Percentiles rank a stretch among this genome's conserved stretches.
phyloP scores from a whole-genome alignment of 2,888 invertebrate species.

The Hololepta plana region DNA sequence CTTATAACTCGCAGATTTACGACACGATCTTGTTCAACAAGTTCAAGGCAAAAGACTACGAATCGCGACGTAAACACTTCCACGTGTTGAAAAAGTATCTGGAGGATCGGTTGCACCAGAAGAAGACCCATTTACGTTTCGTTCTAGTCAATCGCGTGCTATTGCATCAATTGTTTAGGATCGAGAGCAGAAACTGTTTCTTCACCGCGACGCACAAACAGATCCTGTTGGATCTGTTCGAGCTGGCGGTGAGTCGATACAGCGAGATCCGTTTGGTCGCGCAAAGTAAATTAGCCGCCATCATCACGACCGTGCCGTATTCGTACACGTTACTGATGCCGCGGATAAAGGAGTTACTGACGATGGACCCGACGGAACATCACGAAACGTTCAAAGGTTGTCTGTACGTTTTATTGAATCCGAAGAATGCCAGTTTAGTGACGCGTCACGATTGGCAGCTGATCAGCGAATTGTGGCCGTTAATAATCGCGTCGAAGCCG shows the following conservation, averaged over 20 bases:
- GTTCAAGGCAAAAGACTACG: constrained; percentile 36
- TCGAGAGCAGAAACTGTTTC: constrained; percentile 25
- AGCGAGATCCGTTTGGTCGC: constrained; percentile 48
- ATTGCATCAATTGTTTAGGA: constrained; percentile 43
- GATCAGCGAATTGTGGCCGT: constrained; percentile 56
- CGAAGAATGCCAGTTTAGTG: constrained; percentile 42
- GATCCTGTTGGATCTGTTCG: constrained; percentile 41
- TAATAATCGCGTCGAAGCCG: constrained; percentile 54
- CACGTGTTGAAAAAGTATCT: constrained; percentile 40
- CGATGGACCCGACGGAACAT: constrained; percentile 36
- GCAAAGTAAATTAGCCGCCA: constrained; percentile 44
- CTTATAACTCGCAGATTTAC: constrained; percentile 41
- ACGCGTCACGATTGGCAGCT: constrained; percentile 62
- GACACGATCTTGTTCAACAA: constrained; percentile 38
- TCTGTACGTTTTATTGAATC: constrained; percentile 55
- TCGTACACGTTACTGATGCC: constrained; percentile 51
- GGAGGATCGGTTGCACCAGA: constrained; percentile 43
- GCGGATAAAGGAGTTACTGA: constrained; percentile 38
- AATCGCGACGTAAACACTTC: constrained; percentile 43
- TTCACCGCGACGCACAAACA: constrained; percentile 41
- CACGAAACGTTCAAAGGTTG: constrained; percentile 65
- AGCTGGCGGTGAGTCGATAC: constrained; percentile 46
- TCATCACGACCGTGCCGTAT: constrained; percentile 46
- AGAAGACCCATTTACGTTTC: constrained; percentile 39
- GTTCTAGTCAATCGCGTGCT: constrained; percentile 45